These are phyloP conservation scores for Eonycteris spelaea DNA, from an alignment of 2,113 vertebrate genomes.

Conservation along the genomic window DNA sequence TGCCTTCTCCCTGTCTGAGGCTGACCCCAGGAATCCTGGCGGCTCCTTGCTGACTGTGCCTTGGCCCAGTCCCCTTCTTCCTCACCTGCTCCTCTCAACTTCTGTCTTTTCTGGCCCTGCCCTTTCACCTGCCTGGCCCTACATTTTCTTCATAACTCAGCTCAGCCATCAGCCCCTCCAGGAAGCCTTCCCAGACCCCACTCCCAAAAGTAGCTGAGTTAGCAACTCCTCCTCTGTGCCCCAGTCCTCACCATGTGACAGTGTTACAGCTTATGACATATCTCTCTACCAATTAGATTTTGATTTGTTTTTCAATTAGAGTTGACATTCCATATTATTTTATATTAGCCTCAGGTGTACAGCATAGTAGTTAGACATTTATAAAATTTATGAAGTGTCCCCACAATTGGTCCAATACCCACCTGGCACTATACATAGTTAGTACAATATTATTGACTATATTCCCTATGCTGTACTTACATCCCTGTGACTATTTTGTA, in stretches of 20 bases:
- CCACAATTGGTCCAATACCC: no score
- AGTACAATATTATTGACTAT: no score
- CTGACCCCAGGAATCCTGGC: neutral
- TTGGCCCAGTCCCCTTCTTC: neutral
- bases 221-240: neutral
- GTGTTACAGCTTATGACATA: neutral
- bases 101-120: neutral
- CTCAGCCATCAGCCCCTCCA: neutral
- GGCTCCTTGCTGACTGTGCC: neutral
- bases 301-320: no score
- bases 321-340: no score
- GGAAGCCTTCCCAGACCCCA: neutral
- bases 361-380: no score
- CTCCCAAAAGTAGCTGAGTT: neutral
- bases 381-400: no score
- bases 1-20: neutral
- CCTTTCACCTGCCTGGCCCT: neutral
- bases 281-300: neutral
- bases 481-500: no score
- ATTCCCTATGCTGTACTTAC: no score
- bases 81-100: neutral
- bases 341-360: no score
- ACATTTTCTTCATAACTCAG: neutral
- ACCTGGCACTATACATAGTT: no score
- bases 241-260: neutral